Evolutionary conservation across 2,888 invertebrate species (phyloP).

Genomic region (Dynastes hyllus): DNA sequence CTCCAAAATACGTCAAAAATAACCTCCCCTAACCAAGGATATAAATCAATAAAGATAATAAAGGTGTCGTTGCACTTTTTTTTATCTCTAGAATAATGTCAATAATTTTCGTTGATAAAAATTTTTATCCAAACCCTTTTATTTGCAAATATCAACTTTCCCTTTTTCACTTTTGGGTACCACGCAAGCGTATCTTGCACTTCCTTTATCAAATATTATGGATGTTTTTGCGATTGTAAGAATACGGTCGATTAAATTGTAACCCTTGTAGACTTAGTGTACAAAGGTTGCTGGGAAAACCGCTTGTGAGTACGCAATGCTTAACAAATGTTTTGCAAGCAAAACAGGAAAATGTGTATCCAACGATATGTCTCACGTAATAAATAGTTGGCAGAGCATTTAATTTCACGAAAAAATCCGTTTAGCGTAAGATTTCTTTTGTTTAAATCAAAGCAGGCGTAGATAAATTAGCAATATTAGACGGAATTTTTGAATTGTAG

Average conservation of each 20-base stretch:
- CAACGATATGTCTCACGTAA: neutral
- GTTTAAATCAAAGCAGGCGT: conserved; percentile 7
- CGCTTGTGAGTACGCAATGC: neutral
- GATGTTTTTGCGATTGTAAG: too few species aligned
- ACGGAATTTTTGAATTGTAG: neutral
- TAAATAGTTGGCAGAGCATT: neutral
- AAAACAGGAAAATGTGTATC: neutral
- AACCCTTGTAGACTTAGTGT: neutral
- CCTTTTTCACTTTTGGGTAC: too few species aligned
- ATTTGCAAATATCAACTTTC: neutral
- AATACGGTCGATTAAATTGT: neutral
- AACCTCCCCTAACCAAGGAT: too few species aligned
- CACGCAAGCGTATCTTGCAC: too few species aligned
- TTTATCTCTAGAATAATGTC: neutral
- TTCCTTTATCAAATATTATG: too few species aligned
- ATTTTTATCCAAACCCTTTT: neutral
- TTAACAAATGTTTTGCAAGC: neutral
- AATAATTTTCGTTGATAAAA: neutral
- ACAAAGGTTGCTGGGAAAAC: conserved; percentile 29
- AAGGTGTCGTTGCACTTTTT: neutral
- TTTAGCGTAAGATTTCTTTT: neutral
- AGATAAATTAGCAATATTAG: neutral
- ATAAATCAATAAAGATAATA: neutral
- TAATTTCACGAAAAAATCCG: conserved; percentile 8
- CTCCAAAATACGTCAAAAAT: too few species aligned